Evolutionary conservation across 2,888 invertebrate genomes (phyloP), one percentile per base, ranked within the genome.

Genomic region (Papilio demoleus): DNA sequence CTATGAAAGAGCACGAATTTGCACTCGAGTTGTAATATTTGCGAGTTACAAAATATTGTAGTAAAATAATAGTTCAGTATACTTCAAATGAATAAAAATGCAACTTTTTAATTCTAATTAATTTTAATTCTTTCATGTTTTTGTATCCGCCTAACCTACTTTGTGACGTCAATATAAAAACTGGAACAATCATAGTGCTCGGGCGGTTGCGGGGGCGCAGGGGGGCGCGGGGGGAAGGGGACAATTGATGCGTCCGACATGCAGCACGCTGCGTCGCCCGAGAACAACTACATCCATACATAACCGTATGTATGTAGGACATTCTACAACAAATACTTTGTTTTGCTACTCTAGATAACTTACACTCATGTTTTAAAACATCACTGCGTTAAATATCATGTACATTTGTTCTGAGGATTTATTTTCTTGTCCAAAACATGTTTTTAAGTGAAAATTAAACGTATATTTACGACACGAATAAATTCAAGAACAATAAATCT

Each of bases 191-290:
- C 34, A 45, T 34, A 53, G 45, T 56, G 24, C 24, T n/a, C n/a
- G n/a, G 31, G 14, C n/a, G 50, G 24, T 19, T 22, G 24, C 22
- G 40, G 40, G 31, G 12, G n/a, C 50, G 42, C 17, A n/a, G 17
- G 6, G 17, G 50, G 50, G 24, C 1, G 50, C 50, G 50, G 24
- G 50, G 53, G 53, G 36, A n/a, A 9, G 59, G 40, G 34, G 34
- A 66, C 59, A 66, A 47, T 66, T 59, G 45, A 65, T 42, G 65
- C 45, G 40, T 42, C 65, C 45, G 59, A 36, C 59, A 45, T 66
- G 65, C 34, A 47, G 34, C 65, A 17, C 19, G 58, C 17, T 45
- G 34, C 36, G 45, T 36, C 34, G 58, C 45, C 14, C 14, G 19
- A 27, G 22, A 34, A 27, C 45, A 17, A 47, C 53, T 53, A 31